phyloP scores from a whole-genome alignment of 2,113 vertebrate genomes.

The Bos javanicus region DNA sequence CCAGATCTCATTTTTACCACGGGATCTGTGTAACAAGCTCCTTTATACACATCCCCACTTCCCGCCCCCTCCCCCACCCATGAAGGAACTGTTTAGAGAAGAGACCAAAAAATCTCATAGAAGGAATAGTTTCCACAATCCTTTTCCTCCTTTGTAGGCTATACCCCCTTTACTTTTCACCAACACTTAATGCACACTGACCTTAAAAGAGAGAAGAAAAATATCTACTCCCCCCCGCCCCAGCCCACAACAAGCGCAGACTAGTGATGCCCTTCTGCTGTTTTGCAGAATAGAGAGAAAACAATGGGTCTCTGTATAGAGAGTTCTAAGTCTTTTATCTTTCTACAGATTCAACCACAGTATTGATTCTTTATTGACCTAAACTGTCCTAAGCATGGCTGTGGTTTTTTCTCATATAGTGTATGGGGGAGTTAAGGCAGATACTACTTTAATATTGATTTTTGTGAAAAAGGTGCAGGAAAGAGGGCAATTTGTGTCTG shows the following conservation, averaged over 20 bases:
- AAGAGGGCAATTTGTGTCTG: constrained; percentile 87
- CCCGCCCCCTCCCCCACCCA: not conserved
- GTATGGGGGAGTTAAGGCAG: constrained; percentile 88
- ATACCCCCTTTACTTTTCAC: constrained; percentile 71
- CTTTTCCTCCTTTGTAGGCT: not conserved
- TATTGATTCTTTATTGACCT: constrained; percentile 99
- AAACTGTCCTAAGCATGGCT: constrained; percentile 90
- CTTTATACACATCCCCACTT: not conserved
- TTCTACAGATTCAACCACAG: constrained; percentile 93
- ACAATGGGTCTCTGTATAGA: constrained; percentile 86
- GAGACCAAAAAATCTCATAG: not conserved
- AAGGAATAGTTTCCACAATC: not conserved
- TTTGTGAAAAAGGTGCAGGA: constrained; percentile 87
- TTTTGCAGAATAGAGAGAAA: constrained; percentile 83
- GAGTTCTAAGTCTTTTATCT: constrained; percentile 92
- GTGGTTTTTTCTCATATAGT: constrained; percentile 87
- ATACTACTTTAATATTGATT: constrained; percentile 90
- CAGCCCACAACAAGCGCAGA: not conserved
- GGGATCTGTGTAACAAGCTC: not conserved
- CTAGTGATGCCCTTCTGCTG: constrained; percentile 78
- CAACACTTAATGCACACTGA: constrained; percentile 76
- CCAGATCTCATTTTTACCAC: not conserved
- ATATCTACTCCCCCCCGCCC: not conserved
- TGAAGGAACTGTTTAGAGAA: not conserved
- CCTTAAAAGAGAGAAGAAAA: constrained; percentile 58